Evolutionary conservation across 2,888 invertebrate genomes (phyloP), one percentile per base, ranked within the genome.

Genomic region (Auanema freiburgensis): DNA sequence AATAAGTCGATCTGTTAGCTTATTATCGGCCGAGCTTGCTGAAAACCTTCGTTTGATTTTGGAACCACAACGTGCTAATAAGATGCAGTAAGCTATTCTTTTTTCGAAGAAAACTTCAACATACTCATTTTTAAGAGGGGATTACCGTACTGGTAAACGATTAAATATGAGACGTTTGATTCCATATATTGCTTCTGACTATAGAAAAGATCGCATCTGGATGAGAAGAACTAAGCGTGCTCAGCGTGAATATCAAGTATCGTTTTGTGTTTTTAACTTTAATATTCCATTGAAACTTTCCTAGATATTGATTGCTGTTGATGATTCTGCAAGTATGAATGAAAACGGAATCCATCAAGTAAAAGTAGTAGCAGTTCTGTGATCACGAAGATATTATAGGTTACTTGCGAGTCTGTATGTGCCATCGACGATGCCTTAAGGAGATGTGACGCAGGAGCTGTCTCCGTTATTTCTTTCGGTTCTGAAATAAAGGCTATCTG

Each of bases 141-240:
- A 99, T 85, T 98, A 92, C 85, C 89, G 95, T 57, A 96, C 94
- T 0, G 98, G 98, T 0, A 91, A 93, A 67, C 89, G 98, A 8
- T 91, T 99, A 57, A 99, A 98, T 86, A 98, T 99, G 97, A 89
- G 96, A 52, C 92, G 92, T 81, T 91, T 99, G 59, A 95, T 98
- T 83, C 93, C 97, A 0, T 99, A 98, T 87, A 94, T 99, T 74
- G 99, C 99, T 18, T 96, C 96, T 67, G 92, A 97, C 85, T 99
- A 96, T 86, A 89, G 97, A 51, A 98, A 98, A 85, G 97, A 99
- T 84, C 95, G 96, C 85, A 99, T 99, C 81, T 99, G 98, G 98
- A 84, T 99, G 80, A 88, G 97, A 14, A 88, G 98, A 59, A 96
- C 93, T 0, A 93, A 93, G 84, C 94, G 95, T 0, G 93, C 92